Percentiles rank a stretch among this genome's conserved stretches.
phyloP scores from a whole-genome alignment of 2,113 vertebrate species.

The Falcunculus frontatus region DNA sequence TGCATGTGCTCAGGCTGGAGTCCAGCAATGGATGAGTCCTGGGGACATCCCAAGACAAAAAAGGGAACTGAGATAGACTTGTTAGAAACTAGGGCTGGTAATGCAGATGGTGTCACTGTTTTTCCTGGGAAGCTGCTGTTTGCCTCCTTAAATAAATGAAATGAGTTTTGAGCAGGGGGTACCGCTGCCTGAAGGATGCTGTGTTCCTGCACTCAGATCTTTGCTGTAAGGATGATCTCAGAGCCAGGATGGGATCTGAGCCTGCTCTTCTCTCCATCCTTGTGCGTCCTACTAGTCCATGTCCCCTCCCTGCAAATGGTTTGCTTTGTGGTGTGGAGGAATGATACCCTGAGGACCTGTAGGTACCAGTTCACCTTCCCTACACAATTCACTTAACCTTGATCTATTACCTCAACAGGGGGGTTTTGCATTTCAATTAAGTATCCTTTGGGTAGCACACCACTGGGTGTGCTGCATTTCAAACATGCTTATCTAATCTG shows the following conservation, averaged over 20 bases:
- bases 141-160: neutral
- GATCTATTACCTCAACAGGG: neutral
- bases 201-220: neutral
- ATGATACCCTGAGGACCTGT: neutral
- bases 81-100: neutral
- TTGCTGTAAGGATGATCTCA: fast-evolving
- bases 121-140: neutral
- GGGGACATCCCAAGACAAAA: neutral
- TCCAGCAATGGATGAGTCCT: fast-evolving
- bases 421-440: neutral
- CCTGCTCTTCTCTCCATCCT: neutral
- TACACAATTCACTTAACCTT: neutral
- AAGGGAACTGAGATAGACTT: neutral
- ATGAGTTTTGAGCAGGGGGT: neutral
- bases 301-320: neutral
- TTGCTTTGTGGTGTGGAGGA: neutral
- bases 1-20: neutral
- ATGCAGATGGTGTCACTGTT: neutral
- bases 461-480: neutral
- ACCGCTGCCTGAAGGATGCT: neutral
- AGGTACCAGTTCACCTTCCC: neutral
- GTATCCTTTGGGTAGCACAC: neutral
- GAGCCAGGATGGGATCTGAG: neutral
- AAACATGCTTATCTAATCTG: neutral
- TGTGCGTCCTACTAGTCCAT: neutral